Base-by-base conservation (phyloP, 2,888 invertebrate species). In the Eupeodes latifasciatus region DNA sequence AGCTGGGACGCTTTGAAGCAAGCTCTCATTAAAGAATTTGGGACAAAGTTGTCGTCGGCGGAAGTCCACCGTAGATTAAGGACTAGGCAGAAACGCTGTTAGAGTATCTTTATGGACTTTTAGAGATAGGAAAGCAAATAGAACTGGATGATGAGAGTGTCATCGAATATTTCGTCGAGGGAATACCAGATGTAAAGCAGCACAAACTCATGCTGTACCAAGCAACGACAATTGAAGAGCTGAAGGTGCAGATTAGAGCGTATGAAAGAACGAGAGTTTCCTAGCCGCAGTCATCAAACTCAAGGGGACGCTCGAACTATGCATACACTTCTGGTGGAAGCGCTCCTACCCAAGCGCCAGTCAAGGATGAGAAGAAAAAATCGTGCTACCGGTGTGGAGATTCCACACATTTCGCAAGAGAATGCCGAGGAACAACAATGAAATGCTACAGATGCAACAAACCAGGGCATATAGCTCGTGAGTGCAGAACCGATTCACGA, bases 111-210 rank as follows among this genome's bases (percentile, higher is more conserved):
- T 88, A 86, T 16, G 16, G 51, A 0, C 27, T 88, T 1, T 47
- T 77, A 47, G 88, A 89, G 27, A 78, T 85, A 9, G 81, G 74
- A 3, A 83, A 85, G 0, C 44, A 66, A 1, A 69, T 87, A 11
- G 57, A 75, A 0, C 40, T 85, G 11, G 87, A 85, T 16, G 84
- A 87, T 12, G 77, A 66, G n/a, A 88, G 87, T 19, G 11, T 85
- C 0, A 89, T 89, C 10, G 71, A 81, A 12, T 89, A 89, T 61
- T 83, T 79, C 51, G 66, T 84, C 0, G 80, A 85, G 11, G 86
- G 86, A 0, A 84, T 84, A 7, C 83, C 76, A 0, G 84, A 86
- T 7, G 19, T 61, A 4, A 81, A 55, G 10, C 9, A n/a, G 0
- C 76, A 85, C 47, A 89, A 89, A 55, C n/a, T 27, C 0, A 61